phyloP scores from a whole-genome alignment of 2,113 vertebrate species.

The Mesoclemmys tuberculata region DNA sequence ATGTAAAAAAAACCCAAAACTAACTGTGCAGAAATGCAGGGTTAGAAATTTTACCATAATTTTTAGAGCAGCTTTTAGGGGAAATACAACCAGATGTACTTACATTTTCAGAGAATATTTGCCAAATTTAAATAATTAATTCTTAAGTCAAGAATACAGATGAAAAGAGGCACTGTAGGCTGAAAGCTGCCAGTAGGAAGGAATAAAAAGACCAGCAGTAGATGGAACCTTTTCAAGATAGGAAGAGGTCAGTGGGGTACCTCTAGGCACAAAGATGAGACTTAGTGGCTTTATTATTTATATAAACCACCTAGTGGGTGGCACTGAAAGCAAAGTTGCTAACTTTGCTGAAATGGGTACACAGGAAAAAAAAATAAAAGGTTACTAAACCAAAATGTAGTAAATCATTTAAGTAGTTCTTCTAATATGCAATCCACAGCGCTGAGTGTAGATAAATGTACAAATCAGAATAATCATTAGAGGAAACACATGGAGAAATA shows the following conservation, averaged over 20 bases:
- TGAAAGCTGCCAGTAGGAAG: slow-evolving; percentile 48
- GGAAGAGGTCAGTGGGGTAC: slow-evolving; percentile 66
- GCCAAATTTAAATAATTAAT: slow-evolving; percentile 69
- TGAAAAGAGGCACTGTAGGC: slow-evolving; percentile 59
- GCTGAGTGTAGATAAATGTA: neutral
- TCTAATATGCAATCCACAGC: neutral
- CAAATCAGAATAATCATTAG: slow-evolving; percentile 27
- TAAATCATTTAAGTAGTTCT: neutral
- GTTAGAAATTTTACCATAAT: slow-evolving; percentile 11
- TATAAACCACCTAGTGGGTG: slow-evolving; percentile 40
- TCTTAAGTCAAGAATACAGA: slow-evolving; percentile 51
- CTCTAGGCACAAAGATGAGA: slow-evolving; percentile 46
- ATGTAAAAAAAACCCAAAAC: slow-evolving; percentile 29
- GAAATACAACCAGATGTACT: slow-evolving; percentile 39
- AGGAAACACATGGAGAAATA: neutral
- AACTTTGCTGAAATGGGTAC: slow-evolving; percentile 25
- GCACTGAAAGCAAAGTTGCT: neutral
- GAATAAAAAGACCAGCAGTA: slow-evolving; percentile 16
- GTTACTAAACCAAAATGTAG: slow-evolving; percentile 25
- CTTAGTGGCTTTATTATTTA: slow-evolving; percentile 62
- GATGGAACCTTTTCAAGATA: slow-evolving; percentile 56
- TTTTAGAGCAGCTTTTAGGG: slow-evolving; percentile 46
- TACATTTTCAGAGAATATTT: slow-evolving; percentile 53
- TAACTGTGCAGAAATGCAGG: neutral
- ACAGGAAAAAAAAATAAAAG: slow-evolving; percentile 40